Evolutionary conservation across 1,140 invertebrate genomes (phyloP), one percentile per base, ranked within the genome.

Genomic region (Charaxes varanes): DNA sequence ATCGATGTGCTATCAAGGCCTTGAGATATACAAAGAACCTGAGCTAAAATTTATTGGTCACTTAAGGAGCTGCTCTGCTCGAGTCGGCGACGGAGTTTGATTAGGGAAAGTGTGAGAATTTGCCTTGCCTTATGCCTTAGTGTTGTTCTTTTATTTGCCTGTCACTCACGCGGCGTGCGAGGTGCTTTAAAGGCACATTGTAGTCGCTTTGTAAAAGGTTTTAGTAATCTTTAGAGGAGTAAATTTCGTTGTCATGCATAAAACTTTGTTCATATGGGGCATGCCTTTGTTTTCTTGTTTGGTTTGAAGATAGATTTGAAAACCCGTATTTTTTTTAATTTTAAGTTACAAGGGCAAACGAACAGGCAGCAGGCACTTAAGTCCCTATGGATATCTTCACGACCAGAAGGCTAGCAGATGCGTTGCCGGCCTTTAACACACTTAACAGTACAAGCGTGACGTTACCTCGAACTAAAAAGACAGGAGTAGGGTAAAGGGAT

Each of bases 171-270:
- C 45, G 42, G 43, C 50, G 53, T 56, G 42, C 51, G 61, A 65
- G 61, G 53, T 52, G 51, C 51, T 48, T 55, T 54, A 56, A 58
- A 65, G 58, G 34, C 59, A 57, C 70, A 76, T 53, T 80, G 61
- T 66, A 56, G 34, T 24, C 55, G 62, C 66, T 72, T 69, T 73
- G 66, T 71, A 52, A 53, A 50, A 53, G 28, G 62, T 62, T 68
- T 61, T 59, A 57, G 55, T 60, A 66, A 73, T 57, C 62, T 66
- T 65, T 61, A 61, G 49, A 63, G 60, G 48, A 73, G 61, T 68
- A 76, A 73, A 72, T 74, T 77, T 69, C 61, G 55, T 62, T 80
- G 72, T 80, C 66, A 76, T 76, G 67, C 70, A 68, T 77, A 47
- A 41, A 41, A 47, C 17, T 34, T 41, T 64, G 56, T 68, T 66